Base-by-base conservation (phyloP, 2,797 vertebrate species). In the Peromyscus nudipes region DNA sequence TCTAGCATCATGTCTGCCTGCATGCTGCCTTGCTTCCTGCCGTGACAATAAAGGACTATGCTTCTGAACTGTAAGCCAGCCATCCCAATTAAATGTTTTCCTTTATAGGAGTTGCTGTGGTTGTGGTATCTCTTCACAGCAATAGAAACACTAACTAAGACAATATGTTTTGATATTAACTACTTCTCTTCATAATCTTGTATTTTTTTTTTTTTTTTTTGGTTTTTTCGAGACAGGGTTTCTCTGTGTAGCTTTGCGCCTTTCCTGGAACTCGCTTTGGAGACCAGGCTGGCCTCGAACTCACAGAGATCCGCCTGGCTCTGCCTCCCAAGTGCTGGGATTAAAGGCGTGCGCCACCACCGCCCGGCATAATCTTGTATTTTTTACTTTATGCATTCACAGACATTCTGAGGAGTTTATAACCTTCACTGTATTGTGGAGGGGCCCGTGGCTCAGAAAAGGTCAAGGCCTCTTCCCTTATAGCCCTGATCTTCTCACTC, bases 151-250 rank as follows among this genome's bases (percentile, higher is more conserved):
- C 71, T 73, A 37, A 71, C n/a, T 37, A 73, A 73, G 37, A 25
- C 40, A 88, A 31, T 71, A 31, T 73, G 46, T 75, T 89, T 89
- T 93, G 83, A 76, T 83, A 49, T 64, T 82, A 52, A 75, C 31
- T 86, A 49, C 60, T 87, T 96, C 93, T 34, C 87, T 94, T 93
- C 76, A 27, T 71, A 84, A 93, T 83, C 37, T 43, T 43, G 40
- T 43, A 43, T 43, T 43, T 43, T 43, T 43, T 43, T n/a, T n/a
- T n/a, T n/a, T n/a, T n/a, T n/a, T n/a, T n/a, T n/a, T n/a, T n/a
- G n/a, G n/a, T n/a, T n/a, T n/a, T n/a, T n/a, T n/a, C n/a, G n/a
- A n/a, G n/a, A n/a, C n/a, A n/a, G n/a, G n/a, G n/a, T n/a, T n/a
- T n/a, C n/a, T n/a, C n/a, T n/a, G n/a, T n/a, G n/a, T n/a, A n/a